Conservation (phyloP, 2,113 vertebrate species). For the Coreoperca whiteheadi region DNA sequence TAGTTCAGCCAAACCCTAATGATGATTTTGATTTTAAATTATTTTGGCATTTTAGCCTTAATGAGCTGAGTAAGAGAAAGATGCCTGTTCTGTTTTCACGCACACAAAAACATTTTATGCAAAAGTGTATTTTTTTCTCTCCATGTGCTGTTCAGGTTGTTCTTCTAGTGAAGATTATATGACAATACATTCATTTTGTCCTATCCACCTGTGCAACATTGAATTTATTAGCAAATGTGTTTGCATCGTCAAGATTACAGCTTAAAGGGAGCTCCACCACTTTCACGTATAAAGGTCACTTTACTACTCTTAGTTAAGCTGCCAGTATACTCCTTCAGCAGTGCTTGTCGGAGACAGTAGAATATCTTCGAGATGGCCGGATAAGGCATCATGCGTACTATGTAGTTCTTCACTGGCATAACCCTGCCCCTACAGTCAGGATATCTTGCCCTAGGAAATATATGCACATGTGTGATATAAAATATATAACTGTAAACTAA, state of each 20-base stretch:
- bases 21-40: slow-evolving; percentile 51
- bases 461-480: no score
- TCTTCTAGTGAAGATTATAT: background rate
- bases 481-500: no score
- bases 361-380: no score
- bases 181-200: background rate
- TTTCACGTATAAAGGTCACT: background rate
- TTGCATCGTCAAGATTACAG: background rate
- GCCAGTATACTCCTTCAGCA: background rate
- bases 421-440: background rate
- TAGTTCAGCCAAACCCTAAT: slow-evolving; percentile 42
- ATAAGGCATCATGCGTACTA: no score
- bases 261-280: background rate
- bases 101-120: background rate
- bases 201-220: background rate
- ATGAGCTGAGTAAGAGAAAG: slow-evolving; percentile 1
- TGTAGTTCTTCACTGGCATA: no score
- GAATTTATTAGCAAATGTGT: background rate
- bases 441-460: no score
- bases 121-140: background rate
- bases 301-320: background rate
- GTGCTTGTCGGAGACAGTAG: background rate
- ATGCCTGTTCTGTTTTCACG: background rate
- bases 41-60: slow-evolving; percentile 41
- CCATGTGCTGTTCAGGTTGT: background rate